These are phyloP conservation scores for Pandion haliaetus DNA, from an alignment of 2,113 vertebrate species.

Conservation along the genomic window DNA sequence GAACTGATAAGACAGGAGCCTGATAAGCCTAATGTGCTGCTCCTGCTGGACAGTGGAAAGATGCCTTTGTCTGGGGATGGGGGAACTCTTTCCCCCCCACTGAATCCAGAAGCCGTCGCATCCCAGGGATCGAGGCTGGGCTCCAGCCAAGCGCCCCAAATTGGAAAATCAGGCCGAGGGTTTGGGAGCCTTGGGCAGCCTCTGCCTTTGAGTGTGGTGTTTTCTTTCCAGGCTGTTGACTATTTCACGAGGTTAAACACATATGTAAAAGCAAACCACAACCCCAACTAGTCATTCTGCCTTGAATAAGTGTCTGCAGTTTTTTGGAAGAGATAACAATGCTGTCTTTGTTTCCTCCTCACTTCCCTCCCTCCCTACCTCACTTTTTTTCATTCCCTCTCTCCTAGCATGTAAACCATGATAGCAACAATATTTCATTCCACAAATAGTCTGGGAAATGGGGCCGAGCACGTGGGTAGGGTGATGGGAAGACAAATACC, in stretches of 20 bases:
- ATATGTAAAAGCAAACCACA: conserved; percentile 68
- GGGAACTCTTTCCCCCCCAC: neutral
- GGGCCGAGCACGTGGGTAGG: neutral
- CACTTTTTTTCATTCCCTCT: neutral
- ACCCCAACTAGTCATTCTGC: conserved; percentile 38
- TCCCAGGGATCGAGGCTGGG: neutral
- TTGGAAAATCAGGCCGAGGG: conserved; percentile 1
- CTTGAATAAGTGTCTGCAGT: conserved; percentile 55
- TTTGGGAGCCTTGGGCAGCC: conserved; percentile 22
- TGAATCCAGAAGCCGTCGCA: neutral
- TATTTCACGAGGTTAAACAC: conserved; percentile 61
- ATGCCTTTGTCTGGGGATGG: neutral
- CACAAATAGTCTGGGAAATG: conserved; percentile 21
- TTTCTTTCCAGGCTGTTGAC: conserved; percentile 62
- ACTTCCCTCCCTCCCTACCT: neutral
- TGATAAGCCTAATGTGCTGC: neutral
- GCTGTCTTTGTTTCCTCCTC: conserved; percentile 56
- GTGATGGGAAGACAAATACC: neutral
- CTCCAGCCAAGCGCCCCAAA: neutral
- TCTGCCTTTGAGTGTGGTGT: conserved; percentile 25
- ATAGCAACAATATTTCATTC: conserved; percentile 29
- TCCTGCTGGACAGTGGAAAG: neutral
- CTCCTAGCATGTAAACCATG: conserved; percentile 31
- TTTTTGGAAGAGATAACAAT: conserved; percentile 70
- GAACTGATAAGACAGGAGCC: conserved; percentile 40